Conservation (phyloP, 2,797 vertebrate genomes). For the Pteropus rufus region DNA sequence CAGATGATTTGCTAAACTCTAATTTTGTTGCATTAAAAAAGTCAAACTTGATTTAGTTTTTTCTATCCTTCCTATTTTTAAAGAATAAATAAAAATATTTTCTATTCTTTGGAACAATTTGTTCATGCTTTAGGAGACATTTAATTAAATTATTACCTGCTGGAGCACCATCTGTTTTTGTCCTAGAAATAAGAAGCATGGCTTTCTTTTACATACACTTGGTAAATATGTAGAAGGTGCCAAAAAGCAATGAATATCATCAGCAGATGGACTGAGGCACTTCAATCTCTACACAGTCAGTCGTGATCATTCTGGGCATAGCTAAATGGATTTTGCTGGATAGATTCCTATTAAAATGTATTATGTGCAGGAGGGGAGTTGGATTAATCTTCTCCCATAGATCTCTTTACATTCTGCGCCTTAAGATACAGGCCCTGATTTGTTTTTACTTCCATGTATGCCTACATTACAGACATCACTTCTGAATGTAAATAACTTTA, state of each 20-base stretch:
- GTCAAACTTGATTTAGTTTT: slow-evolving; percentile 43
- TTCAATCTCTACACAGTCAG: slow-evolving; percentile 73
- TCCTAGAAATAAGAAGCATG: slow-evolving; percentile 76
- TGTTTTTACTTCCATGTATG: background rate
- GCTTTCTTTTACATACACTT: slow-evolving; percentile 77
- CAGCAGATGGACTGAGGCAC: slow-evolving; percentile 82
- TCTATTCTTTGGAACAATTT: slow-evolving; percentile 62
- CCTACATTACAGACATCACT: background rate
- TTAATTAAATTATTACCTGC: slow-evolving; percentile 91
- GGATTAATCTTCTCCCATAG: slow-evolving; percentile 9
- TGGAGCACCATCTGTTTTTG: slow-evolving; percentile 91
- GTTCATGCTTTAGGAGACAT: slow-evolving; percentile 65
- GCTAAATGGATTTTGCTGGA: slow-evolving; percentile 78
- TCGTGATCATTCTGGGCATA: slow-evolving; percentile 76
- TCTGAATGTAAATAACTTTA: background rate
- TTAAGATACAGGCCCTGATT: background rate
- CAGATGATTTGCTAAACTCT: background rate
- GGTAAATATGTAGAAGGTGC: slow-evolving; percentile 68
- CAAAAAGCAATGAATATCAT: slow-evolving; percentile 62
- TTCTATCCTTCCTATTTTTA: background rate
- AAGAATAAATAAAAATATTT: slow-evolving; percentile 60
- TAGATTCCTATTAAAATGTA: slow-evolving; percentile 70
- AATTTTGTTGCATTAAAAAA: slow-evolving; percentile 46
- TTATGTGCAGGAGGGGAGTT: slow-evolving; percentile 5
- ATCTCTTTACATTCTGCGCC: background rate